These are phyloP conservation scores for Brachypterus glaber DNA, from an alignment of 2,888 invertebrate species.

Conservation along the genomic window DNA sequence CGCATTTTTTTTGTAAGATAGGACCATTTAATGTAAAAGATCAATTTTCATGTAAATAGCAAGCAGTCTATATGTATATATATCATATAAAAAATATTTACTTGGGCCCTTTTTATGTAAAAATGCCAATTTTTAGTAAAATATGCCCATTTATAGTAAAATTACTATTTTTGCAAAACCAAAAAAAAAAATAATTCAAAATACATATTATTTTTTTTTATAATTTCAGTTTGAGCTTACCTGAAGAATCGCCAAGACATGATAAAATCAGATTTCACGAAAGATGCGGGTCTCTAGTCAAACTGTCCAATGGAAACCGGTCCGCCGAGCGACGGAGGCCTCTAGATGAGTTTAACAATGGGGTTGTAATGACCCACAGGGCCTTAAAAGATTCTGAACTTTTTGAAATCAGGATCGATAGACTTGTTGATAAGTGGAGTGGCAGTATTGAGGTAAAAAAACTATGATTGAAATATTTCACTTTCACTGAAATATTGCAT, in stretches of 20 bases:
- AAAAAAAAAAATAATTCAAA: too few relatives aligned
- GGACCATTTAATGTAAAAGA: too few relatives aligned
- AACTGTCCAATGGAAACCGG: slow-evolving; percentile 70
- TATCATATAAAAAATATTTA: too few relatives aligned
- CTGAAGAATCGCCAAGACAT: slow-evolving; percentile 33
- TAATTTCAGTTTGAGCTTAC: slow-evolving; percentile 33
- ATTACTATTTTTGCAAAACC: background rate
- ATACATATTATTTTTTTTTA: slow-evolving; percentile 3
- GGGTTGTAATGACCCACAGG: slow-evolving; percentile 90
- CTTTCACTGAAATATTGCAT: too few relatives aligned
- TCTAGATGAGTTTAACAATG: slow-evolving; percentile 90
- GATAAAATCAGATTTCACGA: slow-evolving; percentile 79
- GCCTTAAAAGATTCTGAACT: slow-evolving; percentile 79
- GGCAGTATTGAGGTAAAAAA: slow-evolving; percentile 73
- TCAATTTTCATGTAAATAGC: too few relatives aligned
- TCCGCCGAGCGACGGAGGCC: slow-evolving; percentile 83
- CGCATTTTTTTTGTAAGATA: too few relatives aligned
- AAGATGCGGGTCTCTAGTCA: slow-evolving; percentile 79
- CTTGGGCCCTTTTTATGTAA: too few relatives aligned
- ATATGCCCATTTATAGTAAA: background rate
- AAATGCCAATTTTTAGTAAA: too few relatives aligned
- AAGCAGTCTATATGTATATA: too few relatives aligned
- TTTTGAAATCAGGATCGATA: slow-evolving; percentile 90
- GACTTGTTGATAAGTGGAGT: slow-evolving; percentile 91
- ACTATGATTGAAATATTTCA: too few relatives aligned